Evolutionary conservation across 2,113 vertebrate species (phyloP).

Genomic region (Conger conger): DNA sequence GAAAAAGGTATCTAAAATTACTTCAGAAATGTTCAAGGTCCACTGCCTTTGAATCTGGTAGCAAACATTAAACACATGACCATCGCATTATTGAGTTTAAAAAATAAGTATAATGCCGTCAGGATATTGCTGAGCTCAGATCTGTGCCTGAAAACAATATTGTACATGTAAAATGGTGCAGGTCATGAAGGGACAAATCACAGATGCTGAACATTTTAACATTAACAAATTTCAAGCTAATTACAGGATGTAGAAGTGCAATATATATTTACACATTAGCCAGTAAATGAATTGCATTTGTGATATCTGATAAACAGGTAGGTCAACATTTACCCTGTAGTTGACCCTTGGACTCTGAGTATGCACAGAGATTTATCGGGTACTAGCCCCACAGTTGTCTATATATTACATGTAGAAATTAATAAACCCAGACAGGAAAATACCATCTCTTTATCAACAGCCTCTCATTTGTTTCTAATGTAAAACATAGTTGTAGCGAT

Average conservation of each 20-base stretch:
- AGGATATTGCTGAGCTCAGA: neutral
- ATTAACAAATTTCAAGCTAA: conserved; percentile 6
- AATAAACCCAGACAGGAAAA: neutral
- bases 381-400: neutral
- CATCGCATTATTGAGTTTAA: no score
- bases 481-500: neutral
- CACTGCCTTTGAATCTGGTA: neutral
- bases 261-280: neutral
- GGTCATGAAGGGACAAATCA: neutral
- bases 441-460: neutral
- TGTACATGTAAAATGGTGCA: neutral
- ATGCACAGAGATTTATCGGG: neutral
- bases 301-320: neutral
- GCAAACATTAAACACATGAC: neutral
- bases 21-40: no score
- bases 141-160: neutral
- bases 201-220: neutral
- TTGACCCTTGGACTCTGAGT: neutral
- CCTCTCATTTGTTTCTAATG: neutral
- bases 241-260: neutral
- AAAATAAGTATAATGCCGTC: neutral
- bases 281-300: neutral
- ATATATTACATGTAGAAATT: neutral
- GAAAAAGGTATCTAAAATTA: no score
- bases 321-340: neutral